A percentile compares a stretch with the other conserved stretches of the same genome.
phyloP scores from a whole-genome alignment of 2,113 vertebrate genomes.

The Sprattus sprattus region DNA sequence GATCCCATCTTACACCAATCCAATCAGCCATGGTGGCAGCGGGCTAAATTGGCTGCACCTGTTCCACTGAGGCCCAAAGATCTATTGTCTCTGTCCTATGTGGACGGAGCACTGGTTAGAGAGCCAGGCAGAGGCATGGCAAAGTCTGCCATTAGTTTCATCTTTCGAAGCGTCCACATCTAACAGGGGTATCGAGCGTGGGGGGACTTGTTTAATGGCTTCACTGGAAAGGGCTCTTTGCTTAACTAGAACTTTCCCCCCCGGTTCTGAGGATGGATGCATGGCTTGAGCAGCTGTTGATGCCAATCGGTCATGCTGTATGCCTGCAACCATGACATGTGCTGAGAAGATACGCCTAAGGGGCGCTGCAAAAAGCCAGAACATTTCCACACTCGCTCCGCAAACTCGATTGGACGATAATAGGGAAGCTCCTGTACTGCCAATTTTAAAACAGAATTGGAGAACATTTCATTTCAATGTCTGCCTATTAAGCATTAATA shows the following conservation, averaged over 20 bases:
- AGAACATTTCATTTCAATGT: background rate
- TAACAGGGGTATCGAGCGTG: conserved; percentile 59
- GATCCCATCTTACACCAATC: conserved; percentile 54
- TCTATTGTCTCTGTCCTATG: conserved; percentile 49
- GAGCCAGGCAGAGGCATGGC: background rate
- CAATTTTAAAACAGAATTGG: background rate
- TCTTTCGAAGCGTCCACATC: conserved; percentile 59
- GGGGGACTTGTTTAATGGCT: conserved; percentile 34
- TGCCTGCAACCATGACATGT: background rate
- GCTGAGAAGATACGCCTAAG: background rate
- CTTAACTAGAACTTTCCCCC: conserved; percentile 42
- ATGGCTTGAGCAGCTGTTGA: background rate
- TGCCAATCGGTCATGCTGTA: conserved; percentile 1
- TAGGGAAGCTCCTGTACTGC: background rate
- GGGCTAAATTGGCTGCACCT: conserved; percentile 54
- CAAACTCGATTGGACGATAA: background rate
- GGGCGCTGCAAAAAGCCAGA: background rate
- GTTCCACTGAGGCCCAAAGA: conserved; percentile 47
- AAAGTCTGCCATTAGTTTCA: conserved; percentile 44
- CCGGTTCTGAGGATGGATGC: background rate
- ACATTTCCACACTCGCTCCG: background rate
- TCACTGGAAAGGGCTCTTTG: conserved; percentile 46
- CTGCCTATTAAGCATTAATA: conserved; percentile 8
- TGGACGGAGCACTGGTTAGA: conserved; percentile 3
- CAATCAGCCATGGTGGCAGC: conserved; percentile 51